phyloP scores from a whole-genome alignment of 2,888 invertebrate genomes.

The Julus scanicus region DNA sequence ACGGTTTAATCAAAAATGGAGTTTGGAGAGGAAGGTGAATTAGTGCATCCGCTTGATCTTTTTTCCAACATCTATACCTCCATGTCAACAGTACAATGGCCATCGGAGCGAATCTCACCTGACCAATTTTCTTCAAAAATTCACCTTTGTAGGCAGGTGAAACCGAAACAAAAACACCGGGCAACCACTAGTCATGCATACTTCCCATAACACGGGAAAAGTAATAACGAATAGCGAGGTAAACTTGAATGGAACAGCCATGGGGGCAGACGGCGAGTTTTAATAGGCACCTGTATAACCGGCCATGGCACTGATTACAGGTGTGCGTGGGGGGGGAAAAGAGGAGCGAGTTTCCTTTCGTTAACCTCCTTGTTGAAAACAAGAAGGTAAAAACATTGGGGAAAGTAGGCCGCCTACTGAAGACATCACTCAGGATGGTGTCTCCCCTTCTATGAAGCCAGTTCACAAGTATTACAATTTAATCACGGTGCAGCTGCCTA shows the following conservation, averaged over 20 bases:
- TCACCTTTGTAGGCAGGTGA: conserved; percentile 7
- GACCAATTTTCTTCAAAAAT: conserved; percentile 16
- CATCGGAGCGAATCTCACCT: neutral
- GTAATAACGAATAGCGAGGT: conserved; percentile 4
- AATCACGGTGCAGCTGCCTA: neutral
- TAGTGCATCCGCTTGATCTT: neutral
- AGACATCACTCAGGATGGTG: neutral
- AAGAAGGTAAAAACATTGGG: neutral
- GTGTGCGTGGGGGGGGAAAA: neutral
- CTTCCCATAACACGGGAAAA: neutral
- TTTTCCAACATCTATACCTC: neutral
- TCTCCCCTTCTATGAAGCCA: neutral
- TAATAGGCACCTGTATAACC: conserved; percentile 37
- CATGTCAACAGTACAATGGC: neutral
- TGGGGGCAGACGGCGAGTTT: neutral
- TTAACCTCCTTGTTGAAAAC: conserved; percentile 25
- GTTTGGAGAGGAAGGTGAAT: neutral
- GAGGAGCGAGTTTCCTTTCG: conserved; percentile 8
- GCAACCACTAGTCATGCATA: conserved; percentile 13
- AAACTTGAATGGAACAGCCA: conserved; percentile 12
- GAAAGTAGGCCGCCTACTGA: conserved; percentile 32
- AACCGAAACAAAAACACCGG: conserved; percentile 24
- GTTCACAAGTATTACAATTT: neutral
- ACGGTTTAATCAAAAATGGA: neutral
- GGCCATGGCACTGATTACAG: conserved; percentile 32